Base-by-base conservation (phyloP, 2,888 invertebrate genomes). In the Criorhina ranunculi region DNA sequence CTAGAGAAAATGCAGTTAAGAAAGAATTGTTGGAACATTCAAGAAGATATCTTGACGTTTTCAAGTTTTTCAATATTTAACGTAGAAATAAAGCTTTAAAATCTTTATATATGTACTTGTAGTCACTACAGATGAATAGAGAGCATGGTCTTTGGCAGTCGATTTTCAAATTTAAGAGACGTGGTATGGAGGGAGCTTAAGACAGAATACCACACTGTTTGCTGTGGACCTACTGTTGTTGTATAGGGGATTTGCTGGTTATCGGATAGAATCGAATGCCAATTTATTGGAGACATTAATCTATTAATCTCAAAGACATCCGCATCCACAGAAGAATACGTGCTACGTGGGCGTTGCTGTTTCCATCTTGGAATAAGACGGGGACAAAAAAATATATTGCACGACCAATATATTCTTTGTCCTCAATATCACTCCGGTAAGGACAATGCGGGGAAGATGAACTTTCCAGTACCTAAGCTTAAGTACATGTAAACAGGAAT, bases 81-180 rank as follows among this genome's bases (percentile, higher is more conserved):
- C 67, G 62, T 62, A 29, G 57, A 42, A 17, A n/a, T n/a, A n/a
- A n/a, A n/a, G n/a, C 29, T 72, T 40, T 31, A 60, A 49, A 6
- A 33, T 24, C 24, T 42, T n/a, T n/a, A n/a, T n/a, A 42, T 19
- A 44, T 17, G 33, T 8, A 33, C n/a, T n/a, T n/a, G n/a, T n/a
- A n/a, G n/a, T n/a, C n/a, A 33, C 6, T 33, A 33, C 33, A 73
- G 73, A 90, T 19, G 62, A 15, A n/a, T n/a, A n/a, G n/a, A n/a
- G n/a, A n/a, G n/a, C 1, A 24, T 3, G 24, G 24, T 24, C 24
- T 4, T 24, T 4, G 24, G 2, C 24, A 24, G n/a, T 9, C n/a
- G 19, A 40, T 17, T 17, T 17, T 11, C 19, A 17, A 57, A 35
- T n/a, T 24, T 12, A n/a, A 31, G 12, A 12, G 12, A 6, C n/a